These are phyloP conservation scores for Sylvilagus bachmani DNA, from an alignment of 2,113 vertebrate genomes.

Conservation along the genomic window DNA sequence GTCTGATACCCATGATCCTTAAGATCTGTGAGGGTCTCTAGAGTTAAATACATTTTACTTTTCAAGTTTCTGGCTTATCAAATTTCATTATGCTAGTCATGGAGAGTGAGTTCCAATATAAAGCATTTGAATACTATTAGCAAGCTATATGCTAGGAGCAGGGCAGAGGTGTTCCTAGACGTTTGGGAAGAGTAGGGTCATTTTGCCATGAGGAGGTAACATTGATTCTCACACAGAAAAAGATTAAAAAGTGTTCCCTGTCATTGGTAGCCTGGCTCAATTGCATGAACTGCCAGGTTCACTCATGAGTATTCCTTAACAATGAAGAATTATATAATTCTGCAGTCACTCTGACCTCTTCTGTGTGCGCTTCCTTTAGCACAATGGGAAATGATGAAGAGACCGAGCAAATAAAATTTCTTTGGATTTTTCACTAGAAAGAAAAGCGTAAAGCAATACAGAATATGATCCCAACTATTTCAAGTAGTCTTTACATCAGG, in stretches of 20 bases:
- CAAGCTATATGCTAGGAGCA: constrained; percentile 1
- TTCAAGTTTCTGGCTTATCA: not conserved
- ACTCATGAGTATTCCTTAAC: not conserved
- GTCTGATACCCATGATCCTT: not conserved
- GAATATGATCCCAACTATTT: not conserved
- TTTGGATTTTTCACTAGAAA: not conserved
- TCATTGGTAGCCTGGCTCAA: not conserved
- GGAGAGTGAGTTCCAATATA: not conserved
- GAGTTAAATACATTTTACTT: constrained; percentile 5
- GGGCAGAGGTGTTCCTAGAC: not conserved
- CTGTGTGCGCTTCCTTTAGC: not conserved
- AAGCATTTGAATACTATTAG: not conserved
- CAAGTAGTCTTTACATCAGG: constrained; percentile 20
- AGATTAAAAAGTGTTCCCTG: not conserved
- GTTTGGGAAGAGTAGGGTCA: not conserved
- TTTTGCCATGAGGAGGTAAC: not conserved
- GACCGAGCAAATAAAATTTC: not conserved
- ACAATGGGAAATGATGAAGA: not conserved
- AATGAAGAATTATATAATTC: not conserved
- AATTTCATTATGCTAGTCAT: not conserved
- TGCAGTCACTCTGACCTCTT: not conserved
- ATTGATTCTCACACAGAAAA: not conserved
- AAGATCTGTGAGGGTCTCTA: not conserved
- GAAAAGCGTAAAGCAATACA: not conserved
- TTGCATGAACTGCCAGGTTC: not conserved